Percentiles rank a stretch among this genome's conserved stretches.
Evolutionary conservation across 1,140 invertebrate genomes (phyloP).

Genomic region (Penaeus vannamei): DNA sequence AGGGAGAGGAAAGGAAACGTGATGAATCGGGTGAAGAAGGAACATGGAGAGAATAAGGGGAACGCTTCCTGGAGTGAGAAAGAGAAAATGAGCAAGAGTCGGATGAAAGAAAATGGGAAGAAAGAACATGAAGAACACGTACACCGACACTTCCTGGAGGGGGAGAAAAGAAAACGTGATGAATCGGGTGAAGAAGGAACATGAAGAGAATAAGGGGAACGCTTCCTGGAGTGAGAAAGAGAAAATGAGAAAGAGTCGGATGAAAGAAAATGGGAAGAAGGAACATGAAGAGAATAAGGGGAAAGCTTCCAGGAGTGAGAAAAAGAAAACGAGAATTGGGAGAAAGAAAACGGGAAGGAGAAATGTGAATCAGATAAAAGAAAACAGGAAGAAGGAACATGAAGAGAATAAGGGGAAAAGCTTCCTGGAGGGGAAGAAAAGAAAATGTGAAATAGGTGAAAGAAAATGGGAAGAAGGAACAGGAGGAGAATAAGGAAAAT

Average conservation of each 20-base stretch:
- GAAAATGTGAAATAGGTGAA: neutral
- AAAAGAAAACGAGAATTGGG: neutral
- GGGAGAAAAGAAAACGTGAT: neutral
- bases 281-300: too few species aligned
- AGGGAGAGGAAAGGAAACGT: neutral
- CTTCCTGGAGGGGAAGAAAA: neutral
- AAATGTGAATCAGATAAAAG: neutral
- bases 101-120: neutral
- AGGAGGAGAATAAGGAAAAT: too few species aligned
- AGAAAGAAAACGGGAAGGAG: too few species aligned
- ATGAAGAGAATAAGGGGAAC: neutral
- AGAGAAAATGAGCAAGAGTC: neutral
- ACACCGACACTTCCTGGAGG: too few species aligned
- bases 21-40: neutral
- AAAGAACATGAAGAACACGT: neutral
- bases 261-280: neutral
- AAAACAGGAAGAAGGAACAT: neutral
- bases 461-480: neutral
- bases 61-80: neutral
- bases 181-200: neutral
- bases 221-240: neutral
- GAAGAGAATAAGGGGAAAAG: neutral
- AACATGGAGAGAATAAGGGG: neutral
- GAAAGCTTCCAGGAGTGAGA: neutral
- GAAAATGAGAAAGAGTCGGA: neutral